These are phyloP conservation scores for Caenorhabditis wallacei DNA, from an alignment of 2,888 invertebrate genomes.

Conservation along the genomic window DNA sequence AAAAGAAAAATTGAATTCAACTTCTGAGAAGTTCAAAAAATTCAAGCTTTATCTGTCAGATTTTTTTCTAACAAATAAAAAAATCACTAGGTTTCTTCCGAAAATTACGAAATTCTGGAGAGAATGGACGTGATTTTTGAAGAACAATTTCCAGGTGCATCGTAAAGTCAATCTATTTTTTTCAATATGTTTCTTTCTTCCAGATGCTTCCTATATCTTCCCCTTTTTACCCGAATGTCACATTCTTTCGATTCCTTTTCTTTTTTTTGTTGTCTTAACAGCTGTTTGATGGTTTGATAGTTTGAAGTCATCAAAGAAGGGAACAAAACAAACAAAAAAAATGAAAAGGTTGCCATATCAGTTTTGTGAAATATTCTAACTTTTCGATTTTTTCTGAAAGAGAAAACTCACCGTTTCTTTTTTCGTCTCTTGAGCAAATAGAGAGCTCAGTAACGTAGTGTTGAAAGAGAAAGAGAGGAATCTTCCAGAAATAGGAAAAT, in stretches of 20 bases:
- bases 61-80: too few relatives aligned
- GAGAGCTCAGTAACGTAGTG: background rate
- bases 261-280: conserved; percentile 18
- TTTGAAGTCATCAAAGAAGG: conserved; percentile 11
- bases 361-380: conserved; percentile 19
- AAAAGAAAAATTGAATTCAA: too few relatives aligned
- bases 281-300: conserved; percentile 40
- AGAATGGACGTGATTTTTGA: background rate
- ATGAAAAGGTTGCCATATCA: conserved; percentile 36
- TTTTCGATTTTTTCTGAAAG: conserved; percentile 4
- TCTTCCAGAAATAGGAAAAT: conserved; percentile 18
- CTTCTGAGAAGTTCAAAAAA: too few relatives aligned
- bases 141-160: conserved; percentile 48
- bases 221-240: conserved; percentile 27
- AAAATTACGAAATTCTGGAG: background rate
- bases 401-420: conserved; percentile 53
- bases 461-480: background rate
- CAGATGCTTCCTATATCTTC: conserved; percentile 17
- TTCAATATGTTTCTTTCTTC: conserved; percentile 9
- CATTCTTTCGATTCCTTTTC: conserved; percentile 45
- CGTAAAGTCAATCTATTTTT: conserved; percentile 30
- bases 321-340: conserved; percentile 24
- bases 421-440: conserved; percentile 49
- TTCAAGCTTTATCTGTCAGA: too few relatives aligned
- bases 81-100: too few relatives aligned